Evolutionary conservation across 2,797 vertebrate genomes (phyloP), one percentile per base, ranked within the genome.

Genomic region (Pampus argenteus): DNA sequence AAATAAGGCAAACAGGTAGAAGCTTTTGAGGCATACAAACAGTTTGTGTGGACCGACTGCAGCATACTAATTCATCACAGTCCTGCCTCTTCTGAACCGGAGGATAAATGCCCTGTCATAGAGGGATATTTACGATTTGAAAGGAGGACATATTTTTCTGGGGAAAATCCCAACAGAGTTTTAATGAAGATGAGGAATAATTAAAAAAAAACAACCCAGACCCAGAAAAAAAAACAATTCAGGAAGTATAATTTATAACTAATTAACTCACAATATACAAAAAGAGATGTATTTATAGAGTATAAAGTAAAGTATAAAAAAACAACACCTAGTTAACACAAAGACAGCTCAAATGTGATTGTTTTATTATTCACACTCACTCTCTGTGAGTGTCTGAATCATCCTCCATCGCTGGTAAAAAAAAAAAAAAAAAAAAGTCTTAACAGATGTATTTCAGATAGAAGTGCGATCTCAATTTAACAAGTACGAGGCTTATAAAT

Each of bases 1-100:
- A 67, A 86, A 79, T 68, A 54, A 65, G 51, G 66, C 52, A 7
- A 73, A 76, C 75, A 84, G 81, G 73, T 84, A 71, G 74, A 68
- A 42, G 82, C 69, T 74, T 8, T 17, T 36, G 64, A 77, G 58
- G 75, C 70, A 20, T 1, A 73, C 18, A 76, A 76, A 72, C 56
- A 8, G 64, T 45, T 79, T 29, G 74, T 20, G 7, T 50, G 62
- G 48, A 60, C 59, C 54, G 47, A 47, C 34, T 50, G 36, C 74
- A 70, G 42, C 22, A 60, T 20, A 48, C 29, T 54, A 58, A 66
- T 82, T 76, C 25, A 45, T 34, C 45, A 60, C 18, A 38, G 44
- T 13, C 44, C 42, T 40, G 54, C 22, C 28, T 26, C 60, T 62
- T 69, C 44, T n/a, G 17, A 61, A 60, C 29, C 67, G 77, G 44